Evolutionary conservation across 2,797 vertebrate species (phyloP).

Genomic region (Limnodromus scolopaceus): DNA sequence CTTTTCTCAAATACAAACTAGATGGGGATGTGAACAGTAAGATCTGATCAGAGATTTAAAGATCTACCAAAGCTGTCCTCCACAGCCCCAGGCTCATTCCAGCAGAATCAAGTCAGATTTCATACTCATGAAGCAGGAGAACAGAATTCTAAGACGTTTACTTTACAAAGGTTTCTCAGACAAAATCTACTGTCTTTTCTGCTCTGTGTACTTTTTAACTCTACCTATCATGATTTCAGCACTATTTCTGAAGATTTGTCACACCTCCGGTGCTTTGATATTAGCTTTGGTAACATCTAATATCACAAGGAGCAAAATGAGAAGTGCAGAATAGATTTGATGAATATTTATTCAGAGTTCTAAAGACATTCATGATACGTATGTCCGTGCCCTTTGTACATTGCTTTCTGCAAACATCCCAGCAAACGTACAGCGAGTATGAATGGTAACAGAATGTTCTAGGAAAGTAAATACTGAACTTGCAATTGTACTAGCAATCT

Average conservation of each 20-base stretch:
- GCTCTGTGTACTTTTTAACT: background rate
- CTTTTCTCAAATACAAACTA: background rate
- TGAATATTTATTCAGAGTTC: slow-evolving; percentile 49
- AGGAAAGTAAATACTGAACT: slow-evolving; percentile 28
- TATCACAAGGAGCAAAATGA: background rate
- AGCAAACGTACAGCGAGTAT: background rate
- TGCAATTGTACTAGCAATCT: background rate
- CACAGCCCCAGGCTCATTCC: background rate
- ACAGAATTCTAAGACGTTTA: background rate
- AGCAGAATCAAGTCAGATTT: background rate
- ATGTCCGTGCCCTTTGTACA: slow-evolving; percentile 21
- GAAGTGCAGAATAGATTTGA: slow-evolving; percentile 22
- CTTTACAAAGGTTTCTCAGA: background rate
- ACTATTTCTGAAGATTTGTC: background rate
- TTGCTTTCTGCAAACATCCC: slow-evolving; percentile 42
- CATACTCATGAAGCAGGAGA: background rate
- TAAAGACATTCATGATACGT: background rate
- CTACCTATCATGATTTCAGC: background rate
- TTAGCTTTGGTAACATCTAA: slow-evolving; percentile 45
- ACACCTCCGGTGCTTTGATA: background rate
- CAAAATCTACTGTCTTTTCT: background rate
- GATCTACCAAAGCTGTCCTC: background rate
- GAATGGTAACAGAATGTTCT: slow-evolving; percentile 27
- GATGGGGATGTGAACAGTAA: background rate
- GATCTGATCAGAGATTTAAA: background rate